Conservation (phyloP, 2,888 invertebrate species). For the Zele albiditarsus region DNA sequence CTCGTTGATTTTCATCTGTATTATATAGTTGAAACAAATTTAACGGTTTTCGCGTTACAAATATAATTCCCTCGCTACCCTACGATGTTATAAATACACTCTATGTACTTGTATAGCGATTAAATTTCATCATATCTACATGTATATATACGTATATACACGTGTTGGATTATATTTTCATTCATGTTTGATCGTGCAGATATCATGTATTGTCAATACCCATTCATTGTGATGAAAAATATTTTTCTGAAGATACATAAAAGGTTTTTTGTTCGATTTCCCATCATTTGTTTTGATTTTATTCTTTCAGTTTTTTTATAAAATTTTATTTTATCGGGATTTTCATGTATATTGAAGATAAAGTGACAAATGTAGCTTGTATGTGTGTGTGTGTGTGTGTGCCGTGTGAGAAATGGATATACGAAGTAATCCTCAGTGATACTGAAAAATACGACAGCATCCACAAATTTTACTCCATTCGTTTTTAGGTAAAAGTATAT, state of each 20-base stretch:
- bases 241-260: neutral
- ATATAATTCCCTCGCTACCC: neutral
- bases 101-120: neutral
- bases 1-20: neutral
- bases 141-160: neutral
- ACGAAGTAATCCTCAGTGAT: conserved; percentile 37
- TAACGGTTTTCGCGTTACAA: conserved; percentile 30
- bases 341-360: conserved; percentile 18
- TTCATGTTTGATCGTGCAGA: neutral
- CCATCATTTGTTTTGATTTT: neutral
- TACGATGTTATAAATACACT: neutral
- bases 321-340: neutral
- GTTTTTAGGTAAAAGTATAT: neutral
- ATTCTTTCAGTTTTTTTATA: neutral
- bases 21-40: conserved; percentile 26
- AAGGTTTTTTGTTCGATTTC: neutral
- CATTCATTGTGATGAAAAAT: neutral
- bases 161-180: neutral
- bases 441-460: conserved; percentile 37
- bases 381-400: neutral
- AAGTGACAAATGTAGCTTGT: neutral
- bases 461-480: neutral
- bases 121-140: neutral
- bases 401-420: conserved; percentile 9
- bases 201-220: neutral